Percentiles rank a stretch among this genome's conserved stretches.
Conservation (phyloP, 1,140 invertebrate genomes). For the Euura lappo region DNA sequence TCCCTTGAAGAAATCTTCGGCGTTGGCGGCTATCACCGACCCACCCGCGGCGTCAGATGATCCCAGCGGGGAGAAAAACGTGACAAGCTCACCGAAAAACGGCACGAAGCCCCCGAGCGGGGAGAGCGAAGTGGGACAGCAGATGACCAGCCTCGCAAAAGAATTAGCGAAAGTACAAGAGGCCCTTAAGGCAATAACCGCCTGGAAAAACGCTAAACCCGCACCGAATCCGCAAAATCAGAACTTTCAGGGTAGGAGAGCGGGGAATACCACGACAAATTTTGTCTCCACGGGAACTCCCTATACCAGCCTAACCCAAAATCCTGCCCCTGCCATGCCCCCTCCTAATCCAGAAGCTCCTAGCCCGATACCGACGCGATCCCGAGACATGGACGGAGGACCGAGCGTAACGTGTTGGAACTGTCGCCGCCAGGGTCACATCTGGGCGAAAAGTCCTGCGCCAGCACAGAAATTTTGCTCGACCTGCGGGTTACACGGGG, state of each 20-base stretch:
- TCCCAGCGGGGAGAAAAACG: not conserved
- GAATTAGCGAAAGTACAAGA: not conserved
- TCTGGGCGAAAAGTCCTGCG: not conserved
- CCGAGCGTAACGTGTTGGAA: not conserved
- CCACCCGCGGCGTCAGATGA: not conserved
- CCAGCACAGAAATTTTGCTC: not conserved
- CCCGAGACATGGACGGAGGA: not conserved
- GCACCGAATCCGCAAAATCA: too few species aligned
- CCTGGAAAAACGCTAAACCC: not conserved
- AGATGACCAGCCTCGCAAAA: not conserved
- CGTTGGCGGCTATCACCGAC: not conserved
- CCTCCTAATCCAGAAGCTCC: too few species aligned
- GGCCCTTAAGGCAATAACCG: not conserved
- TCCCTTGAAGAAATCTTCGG: not conserved
- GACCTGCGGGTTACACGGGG: not conserved
- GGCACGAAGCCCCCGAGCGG: not conserved
- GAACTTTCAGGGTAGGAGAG: too few species aligned
- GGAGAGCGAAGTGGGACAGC: not conserved
- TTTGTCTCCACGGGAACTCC: too few species aligned
- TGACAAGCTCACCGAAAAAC: not conserved
- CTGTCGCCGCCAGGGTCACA: not conserved
- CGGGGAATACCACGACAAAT: too few species aligned
- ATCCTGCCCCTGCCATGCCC: too few species aligned
- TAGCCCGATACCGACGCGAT: too few species aligned
- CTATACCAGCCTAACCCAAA: too few species aligned